phyloP scores from a whole-genome alignment of 2,797 vertebrate species.

The Mionectes olivaceus region DNA sequence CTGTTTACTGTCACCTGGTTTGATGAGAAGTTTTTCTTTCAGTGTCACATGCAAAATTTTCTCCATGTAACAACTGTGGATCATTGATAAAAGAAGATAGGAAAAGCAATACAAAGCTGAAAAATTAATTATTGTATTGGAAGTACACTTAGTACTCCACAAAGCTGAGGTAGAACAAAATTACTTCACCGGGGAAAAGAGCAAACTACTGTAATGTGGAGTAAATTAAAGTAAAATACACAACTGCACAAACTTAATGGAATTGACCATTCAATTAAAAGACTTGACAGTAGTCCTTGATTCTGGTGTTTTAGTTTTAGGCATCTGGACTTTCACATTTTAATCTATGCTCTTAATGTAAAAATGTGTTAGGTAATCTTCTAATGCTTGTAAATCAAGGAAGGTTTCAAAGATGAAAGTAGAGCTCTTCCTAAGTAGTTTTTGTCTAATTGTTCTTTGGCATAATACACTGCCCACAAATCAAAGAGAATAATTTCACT shows the following conservation, averaged over 20 bases:
- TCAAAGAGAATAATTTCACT: slow-evolving; percentile 30
- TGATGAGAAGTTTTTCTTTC: background rate
- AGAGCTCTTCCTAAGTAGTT: background rate
- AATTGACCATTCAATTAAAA: background rate
- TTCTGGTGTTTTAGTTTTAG: background rate
- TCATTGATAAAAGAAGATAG: background rate
- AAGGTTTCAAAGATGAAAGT: background rate
- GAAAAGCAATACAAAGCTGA: background rate
- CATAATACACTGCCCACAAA: background rate
- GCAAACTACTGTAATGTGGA: background rate
- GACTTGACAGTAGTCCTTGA: background rate
- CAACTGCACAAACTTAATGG: background rate
- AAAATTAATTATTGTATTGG: background rate
- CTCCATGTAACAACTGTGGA: background rate
- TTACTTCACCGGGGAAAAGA: background rate
- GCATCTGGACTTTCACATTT: background rate
- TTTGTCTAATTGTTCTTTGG: background rate
- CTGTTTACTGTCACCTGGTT: background rate
- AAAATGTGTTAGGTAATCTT: background rate
- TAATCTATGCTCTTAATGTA: background rate
- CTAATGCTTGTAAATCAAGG: background rate
- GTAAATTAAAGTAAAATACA: background rate
- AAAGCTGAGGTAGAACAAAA: background rate
- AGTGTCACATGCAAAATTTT: background rate
- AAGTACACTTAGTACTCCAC: background rate